Percentiles rank a stretch among this genome's conserved stretches.
Conservation (phyloP, 2,113 vertebrate species). For the Tragelaphus strepsiceros region DNA sequence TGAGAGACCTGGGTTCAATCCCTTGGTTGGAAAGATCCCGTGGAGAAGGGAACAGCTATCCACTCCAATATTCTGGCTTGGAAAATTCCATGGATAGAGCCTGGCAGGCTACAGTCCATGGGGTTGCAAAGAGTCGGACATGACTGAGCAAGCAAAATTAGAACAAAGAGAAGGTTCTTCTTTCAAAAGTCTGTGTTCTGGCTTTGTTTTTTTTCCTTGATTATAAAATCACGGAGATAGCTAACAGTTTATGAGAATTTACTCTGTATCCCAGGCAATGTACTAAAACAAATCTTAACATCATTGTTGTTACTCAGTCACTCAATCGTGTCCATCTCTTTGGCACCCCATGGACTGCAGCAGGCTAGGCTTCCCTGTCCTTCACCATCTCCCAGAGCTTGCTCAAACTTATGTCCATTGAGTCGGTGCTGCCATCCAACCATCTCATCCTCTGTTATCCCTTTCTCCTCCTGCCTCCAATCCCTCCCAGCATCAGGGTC, state of each 20-base stretch:
- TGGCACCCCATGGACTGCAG: background rate
- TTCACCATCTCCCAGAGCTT: background rate
- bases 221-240: background rate
- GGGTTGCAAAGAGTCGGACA: background rate
- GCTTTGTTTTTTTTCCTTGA: background rate
- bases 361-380: background rate
- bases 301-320: background rate
- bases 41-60: background rate
- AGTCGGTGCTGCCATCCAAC: background rate
- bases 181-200: conserved; percentile 52
- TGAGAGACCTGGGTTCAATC: background rate
- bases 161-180: conserved; percentile 64
- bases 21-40: background rate
- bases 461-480: background rate
- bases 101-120: background rate
- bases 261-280: background rate
- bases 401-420: background rate
- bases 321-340: background rate
- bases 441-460: background rate
- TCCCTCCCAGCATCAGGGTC: background rate
- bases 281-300: background rate
- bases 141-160: background rate
- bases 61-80: background rate
- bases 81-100: background rate
- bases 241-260: background rate